Evolutionary conservation across 2,797 vertebrate species (phyloP).

Genomic region (Gallirallus australis): DNA sequence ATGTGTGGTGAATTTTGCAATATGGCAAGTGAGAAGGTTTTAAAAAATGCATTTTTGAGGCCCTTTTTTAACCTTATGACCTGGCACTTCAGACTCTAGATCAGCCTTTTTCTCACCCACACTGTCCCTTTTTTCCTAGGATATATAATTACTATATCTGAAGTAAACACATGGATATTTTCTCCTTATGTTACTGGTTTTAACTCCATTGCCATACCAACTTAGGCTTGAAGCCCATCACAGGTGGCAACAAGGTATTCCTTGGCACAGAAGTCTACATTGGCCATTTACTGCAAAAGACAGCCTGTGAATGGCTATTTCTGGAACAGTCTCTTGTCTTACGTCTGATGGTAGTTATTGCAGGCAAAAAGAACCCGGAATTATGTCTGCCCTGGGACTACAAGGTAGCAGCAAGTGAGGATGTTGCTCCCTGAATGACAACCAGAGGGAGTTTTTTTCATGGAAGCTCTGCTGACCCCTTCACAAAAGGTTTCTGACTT

Average conservation of each 20-base stretch:
- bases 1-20: background rate
- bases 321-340: background rate
- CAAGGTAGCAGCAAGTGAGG: background rate
- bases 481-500: background rate
- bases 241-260: background rate
- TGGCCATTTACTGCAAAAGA: background rate
- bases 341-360: background rate
- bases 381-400: background rate
- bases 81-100: background rate
- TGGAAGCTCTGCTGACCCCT: background rate
- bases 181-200: background rate
- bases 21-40: background rate
- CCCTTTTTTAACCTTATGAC: background rate
- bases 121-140: background rate
- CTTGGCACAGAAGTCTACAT: background rate
- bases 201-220: background rate
- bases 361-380: background rate
- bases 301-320: background rate
- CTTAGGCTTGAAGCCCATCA: background rate
- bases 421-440: background rate
- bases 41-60: background rate
- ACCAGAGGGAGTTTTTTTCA: rapidly evolving
- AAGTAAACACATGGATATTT: background rate
- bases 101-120: background rate
- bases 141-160: background rate